Conservation (phyloP, 2,888 invertebrate species). For the Ophraella communa region DNA sequence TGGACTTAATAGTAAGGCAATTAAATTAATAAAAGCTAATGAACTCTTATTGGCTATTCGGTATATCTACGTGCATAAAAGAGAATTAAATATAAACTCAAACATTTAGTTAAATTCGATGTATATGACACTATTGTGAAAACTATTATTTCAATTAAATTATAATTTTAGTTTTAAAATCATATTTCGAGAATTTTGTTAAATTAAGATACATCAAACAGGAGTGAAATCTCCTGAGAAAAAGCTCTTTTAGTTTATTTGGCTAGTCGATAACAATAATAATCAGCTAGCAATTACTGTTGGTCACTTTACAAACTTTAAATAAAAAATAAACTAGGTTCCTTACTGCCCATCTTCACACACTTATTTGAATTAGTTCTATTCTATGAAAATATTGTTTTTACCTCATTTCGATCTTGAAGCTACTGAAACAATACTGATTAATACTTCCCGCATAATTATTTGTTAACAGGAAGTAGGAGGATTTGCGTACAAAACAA, state of each 20-base stretch:
- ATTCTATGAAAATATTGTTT: neutral
- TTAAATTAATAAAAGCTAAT: conserved; percentile 7
- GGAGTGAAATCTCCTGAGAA: too few relatives aligned
- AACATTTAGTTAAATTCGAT: neutral
- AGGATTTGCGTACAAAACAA: neutral
- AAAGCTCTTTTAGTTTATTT: too few relatives aligned
- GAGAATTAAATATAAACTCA: neutral
- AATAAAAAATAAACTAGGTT: too few relatives aligned
- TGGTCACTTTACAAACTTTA: too few relatives aligned
- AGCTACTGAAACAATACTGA: neutral
- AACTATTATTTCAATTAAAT: too few relatives aligned
- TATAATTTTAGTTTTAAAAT: too few relatives aligned
- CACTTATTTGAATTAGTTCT: too few relatives aligned
- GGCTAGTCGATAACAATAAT: too few relatives aligned
- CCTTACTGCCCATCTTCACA: too few relatives aligned
- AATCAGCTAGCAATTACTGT: too few relatives aligned
- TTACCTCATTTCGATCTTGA: neutral
- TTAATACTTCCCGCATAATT: neutral
- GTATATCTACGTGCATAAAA: neutral
- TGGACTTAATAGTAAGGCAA: neutral
- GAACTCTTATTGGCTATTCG: conserved; percentile 1
- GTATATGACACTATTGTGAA: neutral
- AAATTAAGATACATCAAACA: too few relatives aligned
- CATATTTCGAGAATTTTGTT: too few relatives aligned
- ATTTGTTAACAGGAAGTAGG: neutral